Evolutionary conservation across 2,797 vertebrate species (phyloP), one percentile per base, ranked within the genome.

Genomic region (Acipenser transmontanus): DNA sequence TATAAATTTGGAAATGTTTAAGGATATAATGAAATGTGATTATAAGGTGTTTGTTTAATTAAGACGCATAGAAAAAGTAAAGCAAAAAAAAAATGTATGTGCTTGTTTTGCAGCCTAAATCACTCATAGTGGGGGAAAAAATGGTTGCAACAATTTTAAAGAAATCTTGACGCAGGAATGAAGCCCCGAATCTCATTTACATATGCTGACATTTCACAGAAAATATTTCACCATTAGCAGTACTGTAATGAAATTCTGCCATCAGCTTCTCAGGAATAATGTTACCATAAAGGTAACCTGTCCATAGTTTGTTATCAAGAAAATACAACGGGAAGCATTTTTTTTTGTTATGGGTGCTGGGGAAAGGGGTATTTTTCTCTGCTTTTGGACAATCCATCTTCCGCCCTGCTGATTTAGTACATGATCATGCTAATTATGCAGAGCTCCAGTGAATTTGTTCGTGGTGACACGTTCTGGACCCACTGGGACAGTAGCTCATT

Each of bases 231-330:
- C 92, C 88, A 94, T 94, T 93, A 89, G 89, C 88, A 81, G 84
- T 90, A 91, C 91, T 87, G 92, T 98, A 98, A 99, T 98, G 95
- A 98, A 97, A 95, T 94, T 92, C 93, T 95, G 93, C 93, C 94
- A 98, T 93, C 89, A 94, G 94, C 91, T 80, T 87, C 87, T 91
- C 91, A 95, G 93, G 89, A 98, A 97, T 97, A 98, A 98, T 98
- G 93, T 96, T 97, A 92, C 95, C 92, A 92, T 94, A 97, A 95
- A 96, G 94, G 95, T 95, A 96, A 95, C 92, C 91, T 95, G 92
- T 95, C 93, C 92, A 92, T 88, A 89, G 91, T 94, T 94, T 91
- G 90, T 91, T 88, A 90, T 85, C 87, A 82, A 83, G 87, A 90
- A 93, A 95, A 93, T 89, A 92, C 84, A 84, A 90, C 85, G 85